Evolutionary conservation across 2,888 invertebrate species (phyloP).

Genomic region (Chromoteleia sp.): DNA sequence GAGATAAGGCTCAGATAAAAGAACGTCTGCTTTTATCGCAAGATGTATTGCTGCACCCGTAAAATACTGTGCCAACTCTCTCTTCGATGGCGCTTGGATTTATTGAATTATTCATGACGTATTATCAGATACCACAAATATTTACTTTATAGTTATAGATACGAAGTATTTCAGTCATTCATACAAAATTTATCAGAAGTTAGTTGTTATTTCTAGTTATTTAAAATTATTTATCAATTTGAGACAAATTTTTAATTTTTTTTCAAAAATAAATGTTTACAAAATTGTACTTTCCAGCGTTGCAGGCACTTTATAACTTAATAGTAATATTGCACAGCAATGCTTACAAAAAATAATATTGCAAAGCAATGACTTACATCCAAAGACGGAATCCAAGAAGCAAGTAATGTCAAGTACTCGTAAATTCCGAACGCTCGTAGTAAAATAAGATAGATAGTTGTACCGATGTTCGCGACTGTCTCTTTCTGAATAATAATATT

Average conservation of each 20-base stretch:
- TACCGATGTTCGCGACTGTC: no score
- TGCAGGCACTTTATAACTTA: no score
- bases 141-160: slow-evolving; percentile 62
- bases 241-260: neutral
- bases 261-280: neutral
- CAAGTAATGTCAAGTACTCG: no score
- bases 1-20: slow-evolving; percentile 64
- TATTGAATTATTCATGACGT: slow-evolving; percentile 61
- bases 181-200: slow-evolving; percentile 47
- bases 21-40: slow-evolving; percentile 53
- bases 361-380: no score
- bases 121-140: slow-evolving; percentile 61
- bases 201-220: slow-evolving; percentile 32
- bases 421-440: no score
- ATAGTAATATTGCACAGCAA: no score
- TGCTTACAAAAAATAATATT: no score
- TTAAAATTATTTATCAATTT: slow-evolving; percentile 1
- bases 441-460: no score
- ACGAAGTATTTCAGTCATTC: slow-evolving; percentile 61
- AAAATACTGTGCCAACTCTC: slow-evolving; percentile 65
- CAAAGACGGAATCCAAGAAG: no score
- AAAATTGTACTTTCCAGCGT: neutral
- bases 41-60: slow-evolving; percentile 61
- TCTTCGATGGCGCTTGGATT: slow-evolving; percentile 62
- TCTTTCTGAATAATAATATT: no score